Evolutionary conservation across 2,888 invertebrate species (phyloP).

Genomic region (Drosophila siamana): DNA sequence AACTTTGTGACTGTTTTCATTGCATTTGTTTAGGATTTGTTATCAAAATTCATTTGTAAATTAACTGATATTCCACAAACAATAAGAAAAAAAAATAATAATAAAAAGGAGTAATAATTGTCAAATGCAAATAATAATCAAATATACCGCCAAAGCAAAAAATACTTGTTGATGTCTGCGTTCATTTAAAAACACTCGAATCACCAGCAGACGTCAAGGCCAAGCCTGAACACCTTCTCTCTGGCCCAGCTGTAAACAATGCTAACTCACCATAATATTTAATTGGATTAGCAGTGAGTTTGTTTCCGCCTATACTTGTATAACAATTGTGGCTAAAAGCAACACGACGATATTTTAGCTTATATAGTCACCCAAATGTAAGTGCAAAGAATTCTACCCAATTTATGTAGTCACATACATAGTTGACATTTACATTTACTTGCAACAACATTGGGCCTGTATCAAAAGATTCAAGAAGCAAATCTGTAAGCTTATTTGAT

Average conservation of each 20-base stretch:
- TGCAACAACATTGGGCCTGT: neutral
- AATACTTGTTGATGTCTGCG: neutral
- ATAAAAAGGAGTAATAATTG: neutral
- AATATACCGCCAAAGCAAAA: neutral
- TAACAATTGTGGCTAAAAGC: slow-evolving; percentile 25
- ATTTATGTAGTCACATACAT: neutral
- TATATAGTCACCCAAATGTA: neutral
- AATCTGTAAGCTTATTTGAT: neutral
- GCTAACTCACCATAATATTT: slow-evolving; percentile 42
- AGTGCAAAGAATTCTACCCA: slow-evolving; percentile 2
- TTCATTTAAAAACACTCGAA: slow-evolving; percentile 8
- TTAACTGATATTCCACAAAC: slow-evolving; percentile 1
- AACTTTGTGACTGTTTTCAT: neutral
- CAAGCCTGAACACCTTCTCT: neutral
- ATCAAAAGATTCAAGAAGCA: neutral
- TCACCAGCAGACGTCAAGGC: neutral
- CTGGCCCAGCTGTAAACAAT: slow-evolving; percentile 32
- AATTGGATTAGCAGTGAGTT: slow-evolving; percentile 60
- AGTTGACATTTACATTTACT: neutral
- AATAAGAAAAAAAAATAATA: neutral
- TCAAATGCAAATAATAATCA: neutral
- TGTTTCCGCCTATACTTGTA: slow-evolving; percentile 6
- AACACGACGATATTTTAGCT: slow-evolving; percentile 19
- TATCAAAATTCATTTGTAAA: slow-evolving; percentile 49
- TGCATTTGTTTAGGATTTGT: slow-evolving; percentile 20